Base-by-base conservation (phyloP, 1,140 invertebrate species). In the Drosophila bipectinata region DNA sequence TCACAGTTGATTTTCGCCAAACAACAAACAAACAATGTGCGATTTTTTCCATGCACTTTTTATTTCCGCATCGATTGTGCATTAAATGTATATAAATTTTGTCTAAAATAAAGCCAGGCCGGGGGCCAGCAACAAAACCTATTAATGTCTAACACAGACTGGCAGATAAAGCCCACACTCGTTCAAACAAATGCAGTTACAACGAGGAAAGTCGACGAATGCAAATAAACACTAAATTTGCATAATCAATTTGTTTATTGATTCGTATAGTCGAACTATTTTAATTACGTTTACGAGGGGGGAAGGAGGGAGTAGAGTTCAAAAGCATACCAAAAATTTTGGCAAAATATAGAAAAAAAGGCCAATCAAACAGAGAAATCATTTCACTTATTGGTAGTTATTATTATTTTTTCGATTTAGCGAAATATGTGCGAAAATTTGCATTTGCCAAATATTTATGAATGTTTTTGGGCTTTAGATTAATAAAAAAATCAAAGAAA, bases 231-330 rank as follows among this genome's bases (percentile, higher is more conserved):
- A 69, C 82, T 81, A 82, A 81, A 81, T 85, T 85, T 85, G 82
- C 82, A 85, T 85, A 85, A 85, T 87, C 77, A 87, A 85, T 85
- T 87, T 85, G 81, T 81, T 85, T 85, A 78, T 87, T 85, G 81
- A 85, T 85, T 87, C 82, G 82, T 75, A 78, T 79, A 81, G 76
- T 85, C 61, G 67, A 82, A 74, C 74, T 77, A 77, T 84, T 84
- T 84, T 84, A 84, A 84, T 84, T 84, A 85, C 77, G 72, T 77
- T 84, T 77, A 67, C 66, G 76, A 12, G 3, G 15, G 48, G 4
- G 48, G 32, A 10, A 61, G 3, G 15, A 12, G 10, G 14, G 12
- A 41, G 39, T 10, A 0, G 14, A 18, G 18, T 10, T 47, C 15
- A 10, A 47, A 47, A 14, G 18, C 44, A 8, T 9, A 45, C 26